Evolutionary conservation across 92 coral and sea anemone species (phyloP), one percentile per base, ranked within the genome.

Genomic region (Bergia puertoricense): DNA sequence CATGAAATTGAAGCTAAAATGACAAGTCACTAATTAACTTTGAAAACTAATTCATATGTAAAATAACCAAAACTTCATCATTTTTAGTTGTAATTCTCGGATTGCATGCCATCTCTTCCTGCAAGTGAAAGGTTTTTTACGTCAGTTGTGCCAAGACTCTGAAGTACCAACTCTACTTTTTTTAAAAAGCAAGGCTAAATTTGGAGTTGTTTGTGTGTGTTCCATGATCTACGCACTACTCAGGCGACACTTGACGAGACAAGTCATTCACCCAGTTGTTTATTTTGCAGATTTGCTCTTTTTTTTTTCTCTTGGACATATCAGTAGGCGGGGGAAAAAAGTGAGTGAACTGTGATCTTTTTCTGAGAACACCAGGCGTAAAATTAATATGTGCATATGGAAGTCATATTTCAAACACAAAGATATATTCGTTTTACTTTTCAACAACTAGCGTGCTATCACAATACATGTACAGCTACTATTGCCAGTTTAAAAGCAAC

Each of bases 231-330:
- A 80, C 71, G 37, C 71, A 37, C 69, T 39, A 62, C 69, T 22
- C 69, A 80, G 46, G 15, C 71, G 9, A 56, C 65, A 46, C 62
- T 71, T 68, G 62, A 84, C 39, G 42, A 42, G 50, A 81, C 57
- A 18, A 82, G 73, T 82, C 69, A 13, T 83, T 45, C 78, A 44
- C 59, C 41, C 78, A 83, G 59, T 41, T 83, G 77, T 83, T 83
- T 83, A 46, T 45, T 23, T 83, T 44, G 40, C 75, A 84, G 71
- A 14, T 82, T 13, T 84, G 45, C 87, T 42, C 78, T 10, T 36
- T 8, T 45, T 44, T 69, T 44, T 69, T 9, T 6, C 46, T 40
- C 16, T 18, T 40, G 15, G 37, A 74, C 77, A 37, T 74, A 45
- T 74, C 16, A 9, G 78, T 76, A 43, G 80, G 54, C 54, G 80